Base-by-base conservation (phyloP, 1,140 invertebrate genomes). In the Apis laboriosa region DNA sequence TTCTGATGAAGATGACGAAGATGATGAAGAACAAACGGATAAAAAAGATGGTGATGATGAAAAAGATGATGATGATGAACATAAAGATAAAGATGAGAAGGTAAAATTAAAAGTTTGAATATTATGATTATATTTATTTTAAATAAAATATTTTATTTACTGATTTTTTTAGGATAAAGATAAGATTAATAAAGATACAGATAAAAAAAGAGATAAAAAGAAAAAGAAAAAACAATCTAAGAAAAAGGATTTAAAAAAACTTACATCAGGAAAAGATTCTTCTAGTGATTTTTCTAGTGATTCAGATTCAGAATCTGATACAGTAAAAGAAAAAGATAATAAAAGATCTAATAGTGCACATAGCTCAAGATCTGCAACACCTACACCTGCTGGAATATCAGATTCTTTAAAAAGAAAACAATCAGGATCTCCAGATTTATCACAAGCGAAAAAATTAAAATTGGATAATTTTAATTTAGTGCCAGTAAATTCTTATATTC, bases 1-100 rank as follows among this genome's bases (percentile, higher is more conserved):
- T 4, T 99, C 98, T 1, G 98, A 98, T 89, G 98, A 98, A 90
- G 97, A 98, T 72, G 97, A 97, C 19, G 97, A 43, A 43, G 34
- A 98, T 60, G 97, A 98, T 51, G 97, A 98, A 81, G 96, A 97
- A 78, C 94, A 97, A 80, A 94, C 95, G 60, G 94, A 96, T 61
- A 95, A 95, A 79, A 95, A 95, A 80, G 94, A 95, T 58, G 95
- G 94, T 0, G 95, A 95, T 94, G 91, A 94, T 93, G 90, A 95
- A 94, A 93, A 96, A 93, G 93, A 96, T 91, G 92, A 95, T 87
- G 92, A 97, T 92, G 93, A 96, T 94, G 94, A 96, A 94, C 93
- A 95, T 91, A 93, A 96, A 92, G 92, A 89, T 81, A 95, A 96
- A 89, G 95, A 96, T 83, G 94, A 94, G 17, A 96, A 96, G 86